phyloP scores from a whole-genome alignment of 2,797 vertebrate species.

The Amblyraja radiata region DNA sequence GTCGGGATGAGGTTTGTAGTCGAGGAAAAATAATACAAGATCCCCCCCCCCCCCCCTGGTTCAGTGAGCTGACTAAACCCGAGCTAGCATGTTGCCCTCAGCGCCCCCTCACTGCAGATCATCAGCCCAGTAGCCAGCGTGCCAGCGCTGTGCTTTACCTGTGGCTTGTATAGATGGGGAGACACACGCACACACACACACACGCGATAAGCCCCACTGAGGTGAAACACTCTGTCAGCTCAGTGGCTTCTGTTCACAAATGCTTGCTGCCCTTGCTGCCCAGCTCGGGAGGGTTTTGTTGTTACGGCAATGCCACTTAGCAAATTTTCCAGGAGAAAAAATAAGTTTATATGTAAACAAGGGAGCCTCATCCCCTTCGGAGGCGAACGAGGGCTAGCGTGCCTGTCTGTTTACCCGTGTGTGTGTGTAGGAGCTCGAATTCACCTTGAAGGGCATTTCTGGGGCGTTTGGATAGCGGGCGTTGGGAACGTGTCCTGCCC shows the following conservation, averaged over 20 bases:
- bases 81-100: no score
- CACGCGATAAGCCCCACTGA: not conserved
- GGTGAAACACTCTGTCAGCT: not conserved
- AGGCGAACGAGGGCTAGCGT: not conserved
- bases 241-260: not conserved
- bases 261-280: not conserved
- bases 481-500: no score
- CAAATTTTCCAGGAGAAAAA: not conserved
- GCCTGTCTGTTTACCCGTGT: not conserved
- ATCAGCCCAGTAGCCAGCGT: no score
- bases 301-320: not conserved
- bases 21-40: no score
- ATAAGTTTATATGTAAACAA: not conserved
- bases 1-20: no score
- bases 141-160: not conserved
- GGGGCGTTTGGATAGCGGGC: not conserved
- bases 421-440: not conserved
- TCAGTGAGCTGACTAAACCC: no score
- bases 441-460: not conserved
- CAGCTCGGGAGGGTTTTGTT: not conserved
- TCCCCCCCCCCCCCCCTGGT: no score
- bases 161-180: not conserved
- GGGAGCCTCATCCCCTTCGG: not conserved
- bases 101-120: no score
- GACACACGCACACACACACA: no score